Percentiles rank a stretch among this genome's conserved stretches.
Conservation (phyloP, 2,113 vertebrate species). For the Manacus vitellinus region DNA sequence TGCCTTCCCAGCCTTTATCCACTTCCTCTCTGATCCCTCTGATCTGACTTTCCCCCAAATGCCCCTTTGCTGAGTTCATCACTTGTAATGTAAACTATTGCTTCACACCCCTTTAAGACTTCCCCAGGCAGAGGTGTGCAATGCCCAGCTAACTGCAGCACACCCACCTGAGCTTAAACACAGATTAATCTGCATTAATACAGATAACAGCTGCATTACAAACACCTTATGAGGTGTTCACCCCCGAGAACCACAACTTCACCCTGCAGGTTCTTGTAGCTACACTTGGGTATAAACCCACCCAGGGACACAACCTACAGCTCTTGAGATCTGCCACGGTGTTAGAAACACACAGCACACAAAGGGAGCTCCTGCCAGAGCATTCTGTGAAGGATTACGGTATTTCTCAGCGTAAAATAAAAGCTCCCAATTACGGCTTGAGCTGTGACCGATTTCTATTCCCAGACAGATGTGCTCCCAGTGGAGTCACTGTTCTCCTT, state of each 20-base stretch:
- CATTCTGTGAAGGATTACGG: fast-evolving
- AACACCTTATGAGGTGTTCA: neutral
- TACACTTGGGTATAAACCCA: neutral
- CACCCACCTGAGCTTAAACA: no score
- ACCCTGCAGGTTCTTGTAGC: fast-evolving
- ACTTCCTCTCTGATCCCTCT: neutral
- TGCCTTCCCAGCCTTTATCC: neutral
- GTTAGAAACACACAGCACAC: neutral
- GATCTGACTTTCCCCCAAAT: neutral
- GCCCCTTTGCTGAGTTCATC: neutral
- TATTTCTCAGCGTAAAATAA: neutral
- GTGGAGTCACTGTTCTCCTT: neutral
- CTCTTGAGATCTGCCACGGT: fast-evolving
- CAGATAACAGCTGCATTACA: neutral
- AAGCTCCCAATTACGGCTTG: neutral
- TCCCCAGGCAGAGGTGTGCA: neutral
- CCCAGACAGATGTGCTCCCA: neutral
- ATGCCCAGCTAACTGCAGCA: neutral
- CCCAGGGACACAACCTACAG: neutral
- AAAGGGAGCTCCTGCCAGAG: fast-evolving
- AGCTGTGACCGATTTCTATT: no score
- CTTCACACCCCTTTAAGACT: neutral
- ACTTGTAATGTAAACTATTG: neutral
- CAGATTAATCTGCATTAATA: neutral
- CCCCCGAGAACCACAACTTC: neutral